Evolutionary conservation across 1,140 invertebrate genomes (phyloP).

Genomic region (Trachymyrmex septentrionalis): DNA sequence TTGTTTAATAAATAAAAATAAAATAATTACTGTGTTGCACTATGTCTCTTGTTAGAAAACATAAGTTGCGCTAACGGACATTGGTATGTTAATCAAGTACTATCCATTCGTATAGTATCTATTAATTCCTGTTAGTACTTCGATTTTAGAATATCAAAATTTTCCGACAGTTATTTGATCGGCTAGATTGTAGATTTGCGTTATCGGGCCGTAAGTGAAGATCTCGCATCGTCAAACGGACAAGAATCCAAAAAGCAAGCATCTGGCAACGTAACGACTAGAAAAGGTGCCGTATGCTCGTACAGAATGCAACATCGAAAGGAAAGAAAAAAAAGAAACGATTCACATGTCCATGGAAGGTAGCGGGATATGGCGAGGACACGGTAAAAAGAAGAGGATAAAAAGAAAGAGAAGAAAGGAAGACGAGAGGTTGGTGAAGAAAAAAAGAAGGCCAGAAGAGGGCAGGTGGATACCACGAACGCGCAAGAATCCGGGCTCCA

Average conservation of each 20-base stretch:
- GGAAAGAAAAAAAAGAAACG: not conserved
- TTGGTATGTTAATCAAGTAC: not conserved
- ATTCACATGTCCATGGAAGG: constrained; percentile 13
- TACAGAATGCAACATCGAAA: not conserved
- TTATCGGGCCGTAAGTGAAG: not conserved
- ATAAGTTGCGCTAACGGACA: not conserved
- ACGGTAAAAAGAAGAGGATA: not conserved
- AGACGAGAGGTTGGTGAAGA: constrained; percentile 6
- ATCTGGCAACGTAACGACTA: not conserved
- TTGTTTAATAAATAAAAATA: no score
- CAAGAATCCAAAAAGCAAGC: not conserved
- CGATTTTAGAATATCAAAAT: not conserved
- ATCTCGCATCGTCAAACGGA: not conserved
- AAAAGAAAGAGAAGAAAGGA: not conserved
- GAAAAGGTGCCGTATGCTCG: not conserved
- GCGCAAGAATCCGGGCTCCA: constrained; percentile 77
- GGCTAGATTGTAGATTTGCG: not conserved
- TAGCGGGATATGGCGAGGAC: constrained; percentile 4
- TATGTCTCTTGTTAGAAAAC: no score
- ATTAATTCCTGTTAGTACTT: not conserved
- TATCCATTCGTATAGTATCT: not conserved
- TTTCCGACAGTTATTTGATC: not conserved
- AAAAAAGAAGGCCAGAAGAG: constrained; percentile 26
- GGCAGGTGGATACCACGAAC: constrained; percentile 73
- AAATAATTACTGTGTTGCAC: no score